These are phyloP conservation scores for Pelmatolapia mariae DNA, from an alignment of 2,113 vertebrate genomes.

Conservation along the genomic window DNA sequence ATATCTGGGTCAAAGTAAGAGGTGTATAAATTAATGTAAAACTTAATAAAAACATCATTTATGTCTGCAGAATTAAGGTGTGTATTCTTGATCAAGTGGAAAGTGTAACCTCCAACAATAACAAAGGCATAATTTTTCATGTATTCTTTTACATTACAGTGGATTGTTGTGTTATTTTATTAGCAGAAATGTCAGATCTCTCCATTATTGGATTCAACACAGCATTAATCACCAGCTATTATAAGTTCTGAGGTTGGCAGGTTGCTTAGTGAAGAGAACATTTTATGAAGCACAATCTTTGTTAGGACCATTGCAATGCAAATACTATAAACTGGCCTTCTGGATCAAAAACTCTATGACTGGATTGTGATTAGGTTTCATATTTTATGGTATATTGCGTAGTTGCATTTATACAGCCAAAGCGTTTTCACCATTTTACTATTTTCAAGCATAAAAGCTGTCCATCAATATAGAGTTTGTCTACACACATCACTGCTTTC, in stretches of 20 bases:
- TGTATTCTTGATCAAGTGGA: not conserved
- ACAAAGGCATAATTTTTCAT: not conserved
- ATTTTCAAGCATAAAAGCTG: not conserved
- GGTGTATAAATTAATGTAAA: not conserved
- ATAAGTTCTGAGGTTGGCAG: not conserved
- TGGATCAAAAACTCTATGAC: not conserved
- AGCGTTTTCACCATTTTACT: not conserved
- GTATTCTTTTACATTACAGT: not conserved
- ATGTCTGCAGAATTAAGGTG: not conserved
- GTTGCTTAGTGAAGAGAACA: not conserved
- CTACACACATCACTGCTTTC: not conserved
- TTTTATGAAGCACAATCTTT: not conserved
- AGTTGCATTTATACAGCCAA: not conserved
- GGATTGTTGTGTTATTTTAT: not conserved
- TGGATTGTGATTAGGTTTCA: not conserved
- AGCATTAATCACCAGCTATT: not conserved
- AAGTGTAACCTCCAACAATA: not conserved
- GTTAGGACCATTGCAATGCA: not conserved
- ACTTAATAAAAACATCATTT: not conserved
- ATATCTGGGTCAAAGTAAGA: not conserved
- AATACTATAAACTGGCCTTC: not conserved
- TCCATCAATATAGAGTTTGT: not conserved
- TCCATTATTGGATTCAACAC: not conserved
- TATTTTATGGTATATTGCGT: accelerated
- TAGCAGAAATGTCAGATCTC: not conserved